Evolutionary conservation across 2,113 vertebrate species (phyloP).

Genomic region (Sinocyclocheilus anophthalmus): DNA sequence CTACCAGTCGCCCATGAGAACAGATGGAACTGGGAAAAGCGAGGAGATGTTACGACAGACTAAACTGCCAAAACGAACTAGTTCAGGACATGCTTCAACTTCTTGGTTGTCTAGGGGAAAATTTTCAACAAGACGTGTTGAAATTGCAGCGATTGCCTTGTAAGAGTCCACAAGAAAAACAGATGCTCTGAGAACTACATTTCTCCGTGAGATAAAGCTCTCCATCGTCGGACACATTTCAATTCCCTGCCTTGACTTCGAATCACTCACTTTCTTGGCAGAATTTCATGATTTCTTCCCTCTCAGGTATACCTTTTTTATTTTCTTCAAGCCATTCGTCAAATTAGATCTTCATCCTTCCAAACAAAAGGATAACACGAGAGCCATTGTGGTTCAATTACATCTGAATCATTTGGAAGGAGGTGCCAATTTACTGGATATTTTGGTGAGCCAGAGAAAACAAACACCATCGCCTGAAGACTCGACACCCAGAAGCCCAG

Average conservation of each 20-base stretch:
- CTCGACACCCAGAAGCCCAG: conserved; percentile 55
- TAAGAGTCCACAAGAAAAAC: conserved; percentile 16
- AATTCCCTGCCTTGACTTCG: conserved; percentile 47
- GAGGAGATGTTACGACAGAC: conserved; percentile 13
- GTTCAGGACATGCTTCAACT: background rate
- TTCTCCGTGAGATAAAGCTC: background rate
- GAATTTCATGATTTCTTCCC: conserved; percentile 53
- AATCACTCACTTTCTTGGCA: conserved; percentile 48
- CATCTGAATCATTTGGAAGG: conserved; percentile 60
- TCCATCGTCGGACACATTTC: conserved; percentile 49
- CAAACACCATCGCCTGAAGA: conserved; percentile 64
- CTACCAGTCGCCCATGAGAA: conserved; percentile 26
- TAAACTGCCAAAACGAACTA: conserved; percentile 50
- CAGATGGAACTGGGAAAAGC: conserved; percentile 45
- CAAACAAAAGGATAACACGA: conserved; percentile 60
- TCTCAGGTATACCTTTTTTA: conserved; percentile 62
- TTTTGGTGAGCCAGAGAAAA: conserved; percentile 52
- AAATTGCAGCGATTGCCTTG: background rate
- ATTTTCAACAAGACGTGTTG: conserved; percentile 1
- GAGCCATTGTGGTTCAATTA: conserved; percentile 64
- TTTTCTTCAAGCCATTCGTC: conserved; percentile 67
- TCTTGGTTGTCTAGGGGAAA: background rate
- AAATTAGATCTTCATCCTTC: conserved; percentile 65
- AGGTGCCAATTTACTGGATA: conserved; percentile 62
- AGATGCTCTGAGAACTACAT: background rate